A percentile compares a stretch with the other conserved stretches of the same genome.
Conservation (phyloP, 2,888 invertebrate species). For the Acheta domesticus region DNA sequence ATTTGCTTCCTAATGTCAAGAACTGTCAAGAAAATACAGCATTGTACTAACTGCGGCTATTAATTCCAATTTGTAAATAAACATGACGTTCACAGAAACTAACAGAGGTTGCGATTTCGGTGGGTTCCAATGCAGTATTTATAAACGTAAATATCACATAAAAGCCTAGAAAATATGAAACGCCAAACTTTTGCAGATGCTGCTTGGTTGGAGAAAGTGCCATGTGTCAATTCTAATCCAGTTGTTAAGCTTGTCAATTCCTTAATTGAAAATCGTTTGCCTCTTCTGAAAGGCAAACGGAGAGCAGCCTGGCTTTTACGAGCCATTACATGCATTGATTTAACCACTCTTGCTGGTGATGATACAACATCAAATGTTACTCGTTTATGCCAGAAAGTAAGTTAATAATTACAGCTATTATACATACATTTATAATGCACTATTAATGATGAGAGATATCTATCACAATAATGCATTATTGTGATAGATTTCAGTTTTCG, state of each 20-base stretch:
- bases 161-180: no score
- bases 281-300: constrained; percentile 48
- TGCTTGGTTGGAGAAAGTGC: neutral
- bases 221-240: neutral
- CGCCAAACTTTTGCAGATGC: neutral
- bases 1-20: neutral
- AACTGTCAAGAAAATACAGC: neutral
- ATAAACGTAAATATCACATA: no score
- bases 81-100: no score
- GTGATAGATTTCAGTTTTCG: no score
- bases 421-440: no score
- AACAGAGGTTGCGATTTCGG: no score
- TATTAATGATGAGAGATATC: no score
- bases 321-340: constrained; percentile 82
- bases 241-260: neutral
- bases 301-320: constrained; percentile 74
- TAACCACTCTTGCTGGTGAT: constrained; percentile 87
- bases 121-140: no score
- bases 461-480: no score
- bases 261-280: neutral
- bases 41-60: no score
- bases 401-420: no score
- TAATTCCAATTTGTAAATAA: no score
- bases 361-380: constrained; percentile 74
- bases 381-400: constrained; percentile 76